Base-by-base conservation (phyloP, 2,113 vertebrate species). In the Upupa epops region DNA sequence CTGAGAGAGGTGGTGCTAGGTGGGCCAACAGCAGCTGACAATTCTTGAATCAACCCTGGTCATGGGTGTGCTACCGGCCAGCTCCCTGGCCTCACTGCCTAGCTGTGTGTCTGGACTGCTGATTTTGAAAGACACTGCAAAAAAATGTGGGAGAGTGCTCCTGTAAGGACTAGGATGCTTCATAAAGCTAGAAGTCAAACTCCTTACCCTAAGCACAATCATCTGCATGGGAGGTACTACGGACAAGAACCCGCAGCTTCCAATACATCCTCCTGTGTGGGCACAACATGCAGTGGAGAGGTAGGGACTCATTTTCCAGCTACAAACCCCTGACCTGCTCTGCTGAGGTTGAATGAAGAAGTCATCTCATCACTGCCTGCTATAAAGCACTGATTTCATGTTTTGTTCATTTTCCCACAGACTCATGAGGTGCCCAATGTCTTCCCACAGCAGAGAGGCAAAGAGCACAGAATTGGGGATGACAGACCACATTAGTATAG, bases 381-480 rank as follows among this genome's bases (percentile, higher is more conserved):
- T 40, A 22, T 71, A 24, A 85, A 45, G 24, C 31, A 81, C 24
- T 11, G 4, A 49, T 29, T 54, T 48, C 14, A 11, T 25, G 18
- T 69, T 55, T 63, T 22, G 2, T 45, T 20, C 7, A 21, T 71
- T 76, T 63, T 3, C 4, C 2, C 8, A 11, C 28, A 55, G 34
- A 36, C 1, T 52, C 17, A 26, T 55, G 9, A 1, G 4, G 5
- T 31, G 29, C 15, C 13, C 3, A 0, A 3, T 63, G 58, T 18
- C n/a, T 45, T 91, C 31, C 52, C 1, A 2, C 25, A 48, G n/a
- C 10, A 24, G 24, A 2, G 1, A 83, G 6, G 19, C 17, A 45
- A 89, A 26, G 3, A 76, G 6, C 20, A 28, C n/a, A 32, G 15
- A 48, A 17, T 6, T 17, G 29, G 9, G 32, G 10, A 26, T 74